Conservation (phyloP, 2,888 invertebrate species). For the Lysandra coridon region DNA sequence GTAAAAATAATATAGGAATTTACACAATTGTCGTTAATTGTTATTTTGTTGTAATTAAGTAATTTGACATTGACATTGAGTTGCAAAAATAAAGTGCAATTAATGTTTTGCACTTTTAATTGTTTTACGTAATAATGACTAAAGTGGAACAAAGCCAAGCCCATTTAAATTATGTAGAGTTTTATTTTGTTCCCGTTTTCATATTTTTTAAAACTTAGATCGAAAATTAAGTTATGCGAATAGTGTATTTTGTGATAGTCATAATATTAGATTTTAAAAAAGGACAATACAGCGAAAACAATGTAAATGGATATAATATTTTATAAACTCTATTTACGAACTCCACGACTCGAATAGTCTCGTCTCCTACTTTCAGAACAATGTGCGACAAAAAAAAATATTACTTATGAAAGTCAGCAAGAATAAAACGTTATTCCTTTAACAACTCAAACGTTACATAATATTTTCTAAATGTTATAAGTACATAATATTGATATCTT, state of each 20-base stretch:
- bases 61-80: constrained; percentile 19
- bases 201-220: neutral
- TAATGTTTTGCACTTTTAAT: constrained; percentile 15
- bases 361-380: no score
- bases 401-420: no score
- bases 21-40: constrained; percentile 16
- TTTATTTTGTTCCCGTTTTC: neutral
- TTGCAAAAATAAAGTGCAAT: constrained; percentile 26
- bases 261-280: neutral
- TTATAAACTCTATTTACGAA: no score
- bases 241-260: neutral
- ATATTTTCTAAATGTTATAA: no score
- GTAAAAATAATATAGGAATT: constrained; percentile 5
- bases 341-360: no score
- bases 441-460: no score
- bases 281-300: no score
- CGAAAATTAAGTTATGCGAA: neutral
- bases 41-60: constrained; percentile 9
- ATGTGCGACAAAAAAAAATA: no score
- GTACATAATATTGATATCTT: no score
- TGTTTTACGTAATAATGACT: constrained; percentile 22
- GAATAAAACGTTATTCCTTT: no score
- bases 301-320: no score
- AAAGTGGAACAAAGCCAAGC: neutral
- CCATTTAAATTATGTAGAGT: neutral